A percentile compares a stretch with the other conserved stretches of the same genome.
These are phyloP conservation scores for Lethrus apterus DNA, from an alignment of 1,140 invertebrate genomes.

Conservation along the genomic window DNA sequence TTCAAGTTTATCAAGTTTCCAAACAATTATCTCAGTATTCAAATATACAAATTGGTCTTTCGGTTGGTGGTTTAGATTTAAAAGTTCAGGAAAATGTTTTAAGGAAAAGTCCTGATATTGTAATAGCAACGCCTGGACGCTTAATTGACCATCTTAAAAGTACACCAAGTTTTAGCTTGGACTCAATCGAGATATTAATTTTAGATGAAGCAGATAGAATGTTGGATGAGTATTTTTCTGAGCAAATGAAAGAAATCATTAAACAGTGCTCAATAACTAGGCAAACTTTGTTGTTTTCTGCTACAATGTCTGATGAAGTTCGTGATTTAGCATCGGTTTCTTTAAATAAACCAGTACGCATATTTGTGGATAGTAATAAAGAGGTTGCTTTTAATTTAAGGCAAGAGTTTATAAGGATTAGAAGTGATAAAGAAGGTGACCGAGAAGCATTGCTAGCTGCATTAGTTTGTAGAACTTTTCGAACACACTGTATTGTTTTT, in stretches of 20 bases:
- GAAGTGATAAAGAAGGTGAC: conserved; percentile 74
- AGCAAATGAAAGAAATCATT: conserved; percentile 97
- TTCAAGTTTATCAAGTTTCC: conserved; percentile 87
- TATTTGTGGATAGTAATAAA: conserved; percentile 93
- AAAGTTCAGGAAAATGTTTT: conserved; percentile 87
- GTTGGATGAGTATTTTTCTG: conserved; percentile 96
- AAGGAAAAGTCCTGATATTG: conserved; percentile 87
- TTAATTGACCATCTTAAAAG: conserved; percentile 97
- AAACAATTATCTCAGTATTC: conserved; percentile 86
- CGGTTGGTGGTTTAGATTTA: conserved; percentile 89
- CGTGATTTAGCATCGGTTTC: conserved; percentile 87
- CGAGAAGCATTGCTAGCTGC: conserved; percentile 87
- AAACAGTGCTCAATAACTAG: conserved; percentile 82
- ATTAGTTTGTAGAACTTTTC: conserved; percentile 88
- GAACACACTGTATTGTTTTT: conserved; percentile 88
- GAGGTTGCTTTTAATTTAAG: conserved; percentile 91
- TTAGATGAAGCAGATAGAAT: conserved; percentile 95
- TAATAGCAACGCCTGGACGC: conserved; percentile 96
- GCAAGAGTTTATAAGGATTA: conserved; percentile 89
- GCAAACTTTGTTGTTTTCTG: conserved; percentile 97
- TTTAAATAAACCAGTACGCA: conserved; percentile 82
- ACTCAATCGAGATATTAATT: conserved; percentile 89
- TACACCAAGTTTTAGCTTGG: conserved; percentile 84
- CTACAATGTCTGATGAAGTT: conserved; percentile 97
- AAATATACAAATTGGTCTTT: conserved; percentile 69